Percentiles rank a stretch among this genome's conserved stretches.
Conservation (phyloP, 2,888 invertebrate species). For the Parnassius glacialis region DNA sequence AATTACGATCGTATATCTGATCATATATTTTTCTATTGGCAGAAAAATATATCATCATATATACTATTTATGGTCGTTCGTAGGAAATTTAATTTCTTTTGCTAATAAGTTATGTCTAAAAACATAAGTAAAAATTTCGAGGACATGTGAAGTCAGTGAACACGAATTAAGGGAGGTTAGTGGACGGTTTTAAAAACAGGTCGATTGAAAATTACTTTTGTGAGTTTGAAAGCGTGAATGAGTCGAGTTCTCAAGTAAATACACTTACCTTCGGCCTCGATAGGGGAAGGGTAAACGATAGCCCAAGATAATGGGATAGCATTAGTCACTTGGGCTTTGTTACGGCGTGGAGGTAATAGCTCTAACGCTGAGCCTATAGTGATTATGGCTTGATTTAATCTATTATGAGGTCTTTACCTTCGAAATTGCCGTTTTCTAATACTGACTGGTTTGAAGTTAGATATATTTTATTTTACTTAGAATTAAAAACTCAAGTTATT, state of each 20-base stretch:
- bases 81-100: no score
- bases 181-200: not conserved
- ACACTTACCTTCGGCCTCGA: slow-evolving; percentile 27
- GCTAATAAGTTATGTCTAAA: no score
- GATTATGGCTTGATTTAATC: slow-evolving; percentile 17
- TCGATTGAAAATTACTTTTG: not conserved
- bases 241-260: slow-evolving; percentile 12
- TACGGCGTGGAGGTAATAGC: slow-evolving; percentile 29
- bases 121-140: not conserved
- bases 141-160: no score
- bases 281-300: slow-evolving; percentile 44
- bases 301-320: slow-evolving; percentile 41
- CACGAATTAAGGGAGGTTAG: no score
- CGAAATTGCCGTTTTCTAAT: no score
- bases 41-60: no score
- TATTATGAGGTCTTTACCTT: not conserved
- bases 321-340: slow-evolving; percentile 46
- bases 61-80: no score
- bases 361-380: slow-evolving; percentile 25
- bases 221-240: slow-evolving; percentile 6
- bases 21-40: no score
- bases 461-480: no score
- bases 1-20: no score
- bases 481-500: no score
- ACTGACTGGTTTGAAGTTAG: no score